Conservation (phyloP, 2,113 vertebrate species). For the Thamnophis sirtalis region DNA sequence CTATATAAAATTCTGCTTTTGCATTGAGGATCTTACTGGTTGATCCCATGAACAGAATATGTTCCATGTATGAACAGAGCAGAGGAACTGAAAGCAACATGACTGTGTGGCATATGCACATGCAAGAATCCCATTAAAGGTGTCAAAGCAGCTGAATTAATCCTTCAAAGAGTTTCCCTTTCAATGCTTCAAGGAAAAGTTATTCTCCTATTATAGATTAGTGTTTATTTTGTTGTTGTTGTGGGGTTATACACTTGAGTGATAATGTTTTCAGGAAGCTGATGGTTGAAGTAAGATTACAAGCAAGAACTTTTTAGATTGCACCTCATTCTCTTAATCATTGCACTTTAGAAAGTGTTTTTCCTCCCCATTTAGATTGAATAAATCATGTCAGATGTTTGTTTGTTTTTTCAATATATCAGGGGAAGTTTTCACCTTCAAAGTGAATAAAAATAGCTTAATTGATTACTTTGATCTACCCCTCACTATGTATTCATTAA, state of each 20-base stretch:
- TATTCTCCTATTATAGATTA: neutral
- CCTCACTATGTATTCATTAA: conserved; percentile 13
- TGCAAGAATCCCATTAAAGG: neutral
- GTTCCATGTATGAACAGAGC: neutral
- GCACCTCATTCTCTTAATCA: neutral
- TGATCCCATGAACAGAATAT: neutral
- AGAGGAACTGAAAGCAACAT: neutral
- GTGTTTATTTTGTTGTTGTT: neutral
- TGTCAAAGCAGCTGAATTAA: neutral
- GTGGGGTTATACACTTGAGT: neutral
- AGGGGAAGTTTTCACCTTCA: neutral
- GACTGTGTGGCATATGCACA: neutral
- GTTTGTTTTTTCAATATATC: neutral
- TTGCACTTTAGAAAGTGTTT: neutral
- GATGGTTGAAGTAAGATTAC: neutral
- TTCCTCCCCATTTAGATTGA: neutral
- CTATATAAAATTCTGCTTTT: neutral
- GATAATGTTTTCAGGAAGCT: neutral
- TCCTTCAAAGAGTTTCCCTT: neutral
- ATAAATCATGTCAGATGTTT: neutral
- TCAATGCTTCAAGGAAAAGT: neutral
- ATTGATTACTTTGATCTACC: fast-evolving
- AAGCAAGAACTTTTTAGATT: neutral
- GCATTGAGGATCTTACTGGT: neutral
- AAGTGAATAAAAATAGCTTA: neutral